phyloP scores from a whole-genome alignment of 2,888 invertebrate species.

The Hirtodrosophila cameraria region DNA sequence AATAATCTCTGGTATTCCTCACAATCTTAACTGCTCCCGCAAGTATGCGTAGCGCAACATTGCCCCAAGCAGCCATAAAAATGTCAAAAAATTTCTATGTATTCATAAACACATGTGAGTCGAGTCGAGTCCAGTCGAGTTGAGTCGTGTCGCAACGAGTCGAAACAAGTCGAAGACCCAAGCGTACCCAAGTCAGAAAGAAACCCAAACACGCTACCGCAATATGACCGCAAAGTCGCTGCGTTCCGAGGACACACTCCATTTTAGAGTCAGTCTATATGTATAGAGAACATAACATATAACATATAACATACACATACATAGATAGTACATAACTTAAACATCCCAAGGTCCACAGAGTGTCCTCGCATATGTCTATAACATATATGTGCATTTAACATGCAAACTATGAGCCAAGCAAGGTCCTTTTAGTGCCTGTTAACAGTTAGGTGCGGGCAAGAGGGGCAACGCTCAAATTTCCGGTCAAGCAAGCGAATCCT shows the following conservation, averaged over 20 bases:
- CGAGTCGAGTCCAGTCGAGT: conserved; percentile 9
- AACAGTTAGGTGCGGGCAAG: conserved; percentile 29
- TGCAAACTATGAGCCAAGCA: conserved; percentile 60
- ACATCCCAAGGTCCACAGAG: conserved; percentile 46
- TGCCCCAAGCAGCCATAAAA: conserved; percentile 72
- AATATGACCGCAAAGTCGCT: conserved; percentile 64
- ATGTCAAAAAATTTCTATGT: conserved; percentile 70
- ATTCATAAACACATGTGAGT: conserved; percentile 72
- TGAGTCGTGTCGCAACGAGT: conserved; percentile 7
- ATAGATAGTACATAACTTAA: conserved; percentile 65
- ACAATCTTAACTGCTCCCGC: conserved; percentile 39
- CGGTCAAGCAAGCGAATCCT: conserved; percentile 76
- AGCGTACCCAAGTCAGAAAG: conserved; percentile 43
- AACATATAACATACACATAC: conserved; percentile 48
- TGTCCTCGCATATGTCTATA: conserved; percentile 43
- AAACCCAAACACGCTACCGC: conserved; percentile 73
- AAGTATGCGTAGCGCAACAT: conserved; percentile 33
- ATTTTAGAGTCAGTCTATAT: conserved; percentile 29
- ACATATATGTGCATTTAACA: conserved; percentile 72
- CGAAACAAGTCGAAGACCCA: conserved; percentile 23
- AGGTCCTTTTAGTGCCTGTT: conserved; percentile 55
- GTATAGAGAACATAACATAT: conserved; percentile 43
- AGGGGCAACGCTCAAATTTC: conserved; percentile 63
- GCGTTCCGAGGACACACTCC: conserved; percentile 13
- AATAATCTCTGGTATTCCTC: conserved; percentile 29